Conservation (phyloP, 2,888 invertebrate genomes). For the Archips xylosteana region DNA sequence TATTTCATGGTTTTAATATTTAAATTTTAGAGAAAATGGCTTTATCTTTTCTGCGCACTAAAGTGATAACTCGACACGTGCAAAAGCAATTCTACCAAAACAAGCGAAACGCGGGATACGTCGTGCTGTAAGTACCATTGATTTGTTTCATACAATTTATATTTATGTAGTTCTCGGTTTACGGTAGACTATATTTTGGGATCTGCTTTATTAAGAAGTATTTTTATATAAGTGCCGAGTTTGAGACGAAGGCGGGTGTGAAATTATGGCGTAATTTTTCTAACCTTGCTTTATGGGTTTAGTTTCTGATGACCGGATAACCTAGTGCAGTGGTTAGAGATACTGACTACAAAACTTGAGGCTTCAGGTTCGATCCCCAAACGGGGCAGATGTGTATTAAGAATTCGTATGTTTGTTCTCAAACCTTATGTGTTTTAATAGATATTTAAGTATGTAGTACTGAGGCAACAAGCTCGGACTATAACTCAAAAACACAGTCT, state of each 20-base stretch:
- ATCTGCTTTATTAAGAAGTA: neutral
- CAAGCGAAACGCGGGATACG: conserved; percentile 88
- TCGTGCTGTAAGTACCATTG: conserved; percentile 88
- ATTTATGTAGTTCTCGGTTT: neutral
- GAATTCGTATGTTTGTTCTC: no score
- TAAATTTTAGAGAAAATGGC: conserved; percentile 61
- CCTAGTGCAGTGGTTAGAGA: neutral
- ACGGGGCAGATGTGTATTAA: no score
- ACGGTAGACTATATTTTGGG: neutral
- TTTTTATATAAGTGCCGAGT: neutral
- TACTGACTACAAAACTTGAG: neutral
- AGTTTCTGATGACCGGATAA: neutral
- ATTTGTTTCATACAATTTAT: conserved; percentile 41
- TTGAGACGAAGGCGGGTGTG: neutral
- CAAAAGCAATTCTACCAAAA: conserved; percentile 74
- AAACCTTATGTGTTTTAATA: no score
- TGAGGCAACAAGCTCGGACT: no score
- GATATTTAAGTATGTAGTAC: no score
- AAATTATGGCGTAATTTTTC: conserved; percentile 22
- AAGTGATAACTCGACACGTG: conserved; percentile 69
- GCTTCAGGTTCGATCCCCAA: no score
- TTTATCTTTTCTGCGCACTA: conserved; percentile 75
- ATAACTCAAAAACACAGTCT: no score
- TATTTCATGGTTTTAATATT: conserved; percentile 42
- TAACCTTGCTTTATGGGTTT: conserved; percentile 11